phyloP scores from a whole-genome alignment of 2,797 vertebrate genomes.

The Columba guinea region DNA sequence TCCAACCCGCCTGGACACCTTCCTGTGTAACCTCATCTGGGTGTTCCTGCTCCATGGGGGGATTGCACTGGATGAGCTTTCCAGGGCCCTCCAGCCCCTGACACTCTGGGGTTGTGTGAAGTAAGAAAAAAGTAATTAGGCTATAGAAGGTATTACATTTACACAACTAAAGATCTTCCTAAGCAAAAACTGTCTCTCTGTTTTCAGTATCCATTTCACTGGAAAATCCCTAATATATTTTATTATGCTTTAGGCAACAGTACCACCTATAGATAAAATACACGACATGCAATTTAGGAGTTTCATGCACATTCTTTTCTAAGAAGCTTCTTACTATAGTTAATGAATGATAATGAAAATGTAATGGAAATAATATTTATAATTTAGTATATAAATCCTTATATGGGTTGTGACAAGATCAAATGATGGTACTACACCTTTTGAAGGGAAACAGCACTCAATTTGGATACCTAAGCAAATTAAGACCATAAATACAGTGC shows the following conservation, averaged over 20 bases:
- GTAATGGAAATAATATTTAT: background rate
- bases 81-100: too few relatives aligned
- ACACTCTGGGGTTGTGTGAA: too few relatives aligned
- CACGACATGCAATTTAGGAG: background rate
- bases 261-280: slow-evolving; percentile 54
- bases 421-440: background rate
- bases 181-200: background rate
- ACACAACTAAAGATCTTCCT: background rate
- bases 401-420: background rate
- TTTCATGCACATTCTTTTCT: background rate
- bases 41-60: too few relatives aligned
- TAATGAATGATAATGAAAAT: background rate
- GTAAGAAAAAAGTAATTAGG: background rate
- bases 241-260: slow-evolving; percentile 18
- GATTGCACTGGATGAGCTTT: too few relatives aligned
- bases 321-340: background rate
- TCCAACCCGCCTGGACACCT: too few relatives aligned
- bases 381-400: background rate
- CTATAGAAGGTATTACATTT: background rate
- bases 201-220: background rate
- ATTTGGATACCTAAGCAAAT: background rate
- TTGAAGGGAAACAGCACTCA: background rate
- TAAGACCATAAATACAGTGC: background rate
- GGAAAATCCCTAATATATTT: background rate
- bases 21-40: too few relatives aligned